Base-by-base conservation (phyloP, 2,113 vertebrate species). In the Acanthochromis polyacanthus region DNA sequence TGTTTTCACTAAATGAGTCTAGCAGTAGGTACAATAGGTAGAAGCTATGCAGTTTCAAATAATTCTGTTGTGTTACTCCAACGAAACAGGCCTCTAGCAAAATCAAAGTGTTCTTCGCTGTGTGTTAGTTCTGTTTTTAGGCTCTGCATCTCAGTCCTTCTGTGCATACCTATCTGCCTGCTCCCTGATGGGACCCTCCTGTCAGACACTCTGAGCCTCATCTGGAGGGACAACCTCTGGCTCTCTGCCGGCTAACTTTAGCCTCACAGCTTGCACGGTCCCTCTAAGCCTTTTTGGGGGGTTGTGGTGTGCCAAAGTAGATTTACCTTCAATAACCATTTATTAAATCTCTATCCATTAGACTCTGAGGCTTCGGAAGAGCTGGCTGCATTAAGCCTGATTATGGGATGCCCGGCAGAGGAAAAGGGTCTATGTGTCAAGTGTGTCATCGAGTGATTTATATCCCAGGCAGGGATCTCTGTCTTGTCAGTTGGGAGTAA, bases 251-350 rank as follows among this genome's bases (percentile, higher is more conserved):
- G 63, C 83, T 92, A 92, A 88, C 83, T 87, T 89, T 83, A 88
- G 90, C 84, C 82, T 84, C 73, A 75, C 86, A 88, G 82, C 89
- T 84, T 87, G 79, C 71, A 78, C 71, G 23, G 71, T 78, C 80
- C 84, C 78, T 91, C 93, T 94, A 89, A 95, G 88, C 93, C 92
- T 92, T 93, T 95, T 95, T 94, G 86, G 82, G 82, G 2, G 93
- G 86, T 88, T 94, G 91, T 94, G 91, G 91, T 94, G 93, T 92
- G 90, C 91, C 90, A 97, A 96, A 98, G 96, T 96, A 96, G 97
- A 98, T 99, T 98, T 97, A 95, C 95, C 95, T 97, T 95, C 96
- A 97, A 97, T 99, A 95, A 94, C 96, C 96, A 99, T 99, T 98
- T 99, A 96, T 96, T 97, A 98, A 99, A 98, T 97, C 96, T 96